These are phyloP conservation scores for Odocoileus hemionus DNA, from an alignment of 2,113 vertebrate species.

Conservation along the genomic window DNA sequence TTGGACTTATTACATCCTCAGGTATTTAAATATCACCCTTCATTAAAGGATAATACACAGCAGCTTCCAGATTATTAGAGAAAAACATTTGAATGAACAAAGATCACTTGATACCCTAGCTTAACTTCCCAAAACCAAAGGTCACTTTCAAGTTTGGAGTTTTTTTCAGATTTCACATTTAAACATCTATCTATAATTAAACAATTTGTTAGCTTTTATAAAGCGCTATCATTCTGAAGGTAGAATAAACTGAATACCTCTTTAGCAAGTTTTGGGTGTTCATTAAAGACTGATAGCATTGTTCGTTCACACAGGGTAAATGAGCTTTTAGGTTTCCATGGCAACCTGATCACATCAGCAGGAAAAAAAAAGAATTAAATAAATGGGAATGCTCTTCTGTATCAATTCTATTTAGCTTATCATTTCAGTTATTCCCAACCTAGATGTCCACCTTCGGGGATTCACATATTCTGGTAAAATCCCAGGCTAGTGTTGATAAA, in stretches of 20 bases:
- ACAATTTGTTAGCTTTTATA: background rate
- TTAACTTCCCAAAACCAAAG: conserved; percentile 2
- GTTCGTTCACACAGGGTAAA: background rate
- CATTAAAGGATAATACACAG: background rate
- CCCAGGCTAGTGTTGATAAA: background rate
- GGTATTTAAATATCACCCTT: background rate
- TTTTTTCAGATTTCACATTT: conserved; percentile 5
- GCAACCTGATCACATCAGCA: conserved; percentile 11
- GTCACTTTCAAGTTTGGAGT: background rate
- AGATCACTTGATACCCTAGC: background rate
- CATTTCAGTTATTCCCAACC: background rate
- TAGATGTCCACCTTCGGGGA: background rate
- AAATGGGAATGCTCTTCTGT: background rate
- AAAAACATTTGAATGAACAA: background rate
- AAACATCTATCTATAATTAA: background rate
- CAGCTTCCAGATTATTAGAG: background rate
- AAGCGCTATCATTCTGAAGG: background rate
- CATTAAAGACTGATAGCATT: background rate
- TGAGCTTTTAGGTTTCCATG: conserved; percentile 12
- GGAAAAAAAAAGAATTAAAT: background rate
- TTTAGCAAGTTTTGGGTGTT: background rate
- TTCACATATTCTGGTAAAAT: background rate
- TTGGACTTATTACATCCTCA: background rate
- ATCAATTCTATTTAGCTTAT: background rate
- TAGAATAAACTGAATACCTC: background rate